Conservation (phyloP, 2,113 vertebrate species). For the Alaudala cheleensis region DNA sequence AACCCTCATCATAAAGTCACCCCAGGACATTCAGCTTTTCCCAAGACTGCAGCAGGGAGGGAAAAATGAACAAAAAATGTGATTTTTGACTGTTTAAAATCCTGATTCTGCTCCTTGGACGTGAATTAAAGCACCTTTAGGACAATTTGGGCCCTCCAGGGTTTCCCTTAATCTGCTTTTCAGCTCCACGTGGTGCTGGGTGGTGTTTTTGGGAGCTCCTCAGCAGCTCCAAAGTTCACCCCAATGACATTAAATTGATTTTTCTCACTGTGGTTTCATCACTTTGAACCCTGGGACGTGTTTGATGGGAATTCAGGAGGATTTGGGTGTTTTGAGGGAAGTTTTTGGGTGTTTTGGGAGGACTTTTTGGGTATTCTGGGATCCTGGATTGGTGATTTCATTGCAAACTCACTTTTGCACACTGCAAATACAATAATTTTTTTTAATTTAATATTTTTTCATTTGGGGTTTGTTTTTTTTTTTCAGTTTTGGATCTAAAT, state of each 20-base stretch:
- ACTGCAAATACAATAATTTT: rapidly evolving
- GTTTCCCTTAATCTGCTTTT: neutral
- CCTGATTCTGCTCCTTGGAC: neutral
- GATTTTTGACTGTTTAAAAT: neutral
- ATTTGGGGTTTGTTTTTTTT: neutral
- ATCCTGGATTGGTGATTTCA: neutral
- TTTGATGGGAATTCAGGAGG: neutral
- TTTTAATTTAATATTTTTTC: too few relatives aligned
- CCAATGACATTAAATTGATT: rapidly evolving
- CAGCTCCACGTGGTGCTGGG: neutral
- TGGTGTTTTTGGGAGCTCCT: neutral
- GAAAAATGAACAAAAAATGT: too few relatives aligned
- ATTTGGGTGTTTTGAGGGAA: neutral
- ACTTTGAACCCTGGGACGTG: rapidly evolving
- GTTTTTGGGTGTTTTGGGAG: neutral
- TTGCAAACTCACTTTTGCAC: neutral
- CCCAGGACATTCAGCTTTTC: too few relatives aligned
- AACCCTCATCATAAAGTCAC: too few relatives aligned
- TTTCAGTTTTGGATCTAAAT: neutral
- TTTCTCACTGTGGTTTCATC: neutral
- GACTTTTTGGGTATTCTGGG: too few relatives aligned
- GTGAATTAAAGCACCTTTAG: neutral
- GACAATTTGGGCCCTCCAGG: neutral
- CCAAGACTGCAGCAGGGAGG: too few relatives aligned
- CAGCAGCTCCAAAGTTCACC: neutral